Evolutionary conservation across 2,888 invertebrate species (phyloP), one percentile per base, ranked within the genome.

Genomic region (Anticlea derivata): DNA sequence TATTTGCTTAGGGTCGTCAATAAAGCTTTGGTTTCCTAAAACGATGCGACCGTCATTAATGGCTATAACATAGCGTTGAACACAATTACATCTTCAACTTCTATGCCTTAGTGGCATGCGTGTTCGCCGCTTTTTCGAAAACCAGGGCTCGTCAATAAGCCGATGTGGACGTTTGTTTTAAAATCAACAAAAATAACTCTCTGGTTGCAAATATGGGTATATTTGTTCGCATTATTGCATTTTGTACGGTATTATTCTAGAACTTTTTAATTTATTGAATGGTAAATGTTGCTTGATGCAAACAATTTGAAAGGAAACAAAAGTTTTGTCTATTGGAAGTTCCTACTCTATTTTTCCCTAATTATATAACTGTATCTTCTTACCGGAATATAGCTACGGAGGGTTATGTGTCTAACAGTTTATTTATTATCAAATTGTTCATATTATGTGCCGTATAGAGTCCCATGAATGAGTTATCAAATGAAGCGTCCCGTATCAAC

Each of bases 1-100:
- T 83, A 75, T 82, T 83, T 81, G 66, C 57, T 30, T 46, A 46
- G 35, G 30, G 46, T 51, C 29, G 49, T 49, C 49, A 37, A 43
- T 49, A 37, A 37, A 35, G 35, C 11, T 23, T 22, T 6, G 8
- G 8, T n/a, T 31, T 23, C 22, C 13, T 31, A 13, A 33, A 5
- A 41, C 0, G 7, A 10, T 2, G 3, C 2, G 8, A 23, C 1
- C 31, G 13, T 13, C 2, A 31, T 33, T 6, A 1, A 30, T 22
- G 11, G 6, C n/a, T 5, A n/a, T 22, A 17, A 17, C 5, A 10
- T 22, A 29, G 5, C 10, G 23, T 6, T 23, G 1, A 29, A 11
- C 10, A n/a, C 6, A 31, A 2, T n/a, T n/a, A n/a, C n/a, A n/a
- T n/a, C n/a, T n/a, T n/a, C n/a, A n/a, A n/a, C n/a, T n/a, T n/a